phyloP scores from a whole-genome alignment of 1,140 invertebrate genomes.

The Brachionus manjavacas region DNA sequence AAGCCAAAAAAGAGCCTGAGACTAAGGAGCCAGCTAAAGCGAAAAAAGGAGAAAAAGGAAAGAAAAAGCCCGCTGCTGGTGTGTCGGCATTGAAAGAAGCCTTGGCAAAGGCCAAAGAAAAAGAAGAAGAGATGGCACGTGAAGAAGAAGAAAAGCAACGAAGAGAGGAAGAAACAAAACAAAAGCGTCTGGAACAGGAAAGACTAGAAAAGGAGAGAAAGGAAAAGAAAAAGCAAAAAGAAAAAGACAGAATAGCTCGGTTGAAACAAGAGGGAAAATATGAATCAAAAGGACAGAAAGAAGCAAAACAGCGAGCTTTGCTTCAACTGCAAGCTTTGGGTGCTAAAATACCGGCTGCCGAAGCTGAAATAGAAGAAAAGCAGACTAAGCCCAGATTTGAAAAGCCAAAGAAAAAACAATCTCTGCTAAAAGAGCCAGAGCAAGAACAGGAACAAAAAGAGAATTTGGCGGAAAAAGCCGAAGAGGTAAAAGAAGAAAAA shows the following conservation, averaged over 20 bases:
- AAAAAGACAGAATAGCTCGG: slow-evolving; percentile 85
- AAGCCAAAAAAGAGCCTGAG: slow-evolving; percentile 18
- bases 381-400: slow-evolving; percentile 4
- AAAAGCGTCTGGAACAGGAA: slow-evolving; percentile 48
- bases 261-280: slow-evolving; percentile 90
- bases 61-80: slow-evolving; percentile 34
- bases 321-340: slow-evolving; percentile 71
- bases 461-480: background rate
- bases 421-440: background rate
- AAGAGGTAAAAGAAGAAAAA: slow-evolving; percentile 35
- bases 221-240: slow-evolving; percentile 84
- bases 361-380: slow-evolving; percentile 45
- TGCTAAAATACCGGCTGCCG: slow-evolving; percentile 46
- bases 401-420: slow-evolving; percentile 19
- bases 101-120: slow-evolving; percentile 22
- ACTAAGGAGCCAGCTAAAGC: background rate
- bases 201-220: slow-evolving; percentile 66
- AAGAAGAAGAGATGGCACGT: slow-evolving; percentile 6
- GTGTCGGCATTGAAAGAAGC: slow-evolving; percentile 40
- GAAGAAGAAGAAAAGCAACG: slow-evolving; percentile 78
- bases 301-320: slow-evolving; percentile 76
- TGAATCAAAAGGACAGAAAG: slow-evolving; percentile 77
- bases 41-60: slow-evolving; percentile 31
- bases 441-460: background rate
- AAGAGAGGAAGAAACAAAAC: slow-evolving; percentile 64